Evolutionary conservation across 2,888 invertebrate species (phyloP), one percentile per base, ranked within the genome.

Genomic region (Zhuqinia jingwanae): DNA sequence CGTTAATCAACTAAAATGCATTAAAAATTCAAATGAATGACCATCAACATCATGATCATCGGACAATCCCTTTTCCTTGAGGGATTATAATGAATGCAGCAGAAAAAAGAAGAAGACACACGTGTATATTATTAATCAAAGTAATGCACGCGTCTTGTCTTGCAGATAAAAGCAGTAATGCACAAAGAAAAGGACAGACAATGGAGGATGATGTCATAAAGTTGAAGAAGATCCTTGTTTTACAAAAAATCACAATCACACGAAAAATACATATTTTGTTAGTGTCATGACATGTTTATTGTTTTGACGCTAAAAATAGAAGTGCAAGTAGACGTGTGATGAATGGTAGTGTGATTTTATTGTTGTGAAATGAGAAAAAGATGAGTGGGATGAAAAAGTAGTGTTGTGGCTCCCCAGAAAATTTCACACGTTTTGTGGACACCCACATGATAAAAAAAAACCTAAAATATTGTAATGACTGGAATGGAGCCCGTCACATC

Each of bases 351-450:
- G 75, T n/a, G 22, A 6, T 8, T 27, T 27, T 1, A 27, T 36
- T 63, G 8, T 63, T 36, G 30, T 63, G n/a, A 47, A 27, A 47
- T 47, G 47, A 63, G n/a, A 36, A 36, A 36, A 36, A 36, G 8
- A 36, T 36, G 36, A 45, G 2, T 15, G 42, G 22, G 22, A 25
- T 22, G 63, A 53, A 42, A 15, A 15, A 30, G 45, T 45, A 81
- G 58, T 70, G 45, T 70, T 81, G 73, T 81, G 81, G 73, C 82
- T 82, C 82, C 75, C 82, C 82, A 63, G 36, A 82, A 75, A 60
- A 75, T 82, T 82, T 82, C 82, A 82, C 82, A 82, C 82, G 73
- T 75, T 82, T 75, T 75, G 47, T 30, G 65, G 65, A 79, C 79
- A 79, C 65, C 79, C 63, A 79, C 60, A 56, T 6, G 0, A 76